These are phyloP conservation scores for Bombus waltoni DNA, from an alignment of 1,140 invertebrate species.

Conservation along the genomic window DNA sequence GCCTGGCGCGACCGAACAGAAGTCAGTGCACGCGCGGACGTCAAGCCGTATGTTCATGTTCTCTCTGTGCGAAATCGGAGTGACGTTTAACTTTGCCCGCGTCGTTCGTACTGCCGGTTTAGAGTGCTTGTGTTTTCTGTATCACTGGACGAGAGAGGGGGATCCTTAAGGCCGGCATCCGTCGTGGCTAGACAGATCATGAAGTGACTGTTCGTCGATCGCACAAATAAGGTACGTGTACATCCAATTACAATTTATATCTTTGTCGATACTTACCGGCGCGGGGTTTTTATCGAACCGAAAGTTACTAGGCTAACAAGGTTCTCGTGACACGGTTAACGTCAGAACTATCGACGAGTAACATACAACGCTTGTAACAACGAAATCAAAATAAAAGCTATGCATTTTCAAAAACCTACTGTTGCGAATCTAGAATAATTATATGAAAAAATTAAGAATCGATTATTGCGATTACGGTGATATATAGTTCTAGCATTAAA, in stretches of 20 bases:
- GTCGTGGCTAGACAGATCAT: conserved; percentile 19
- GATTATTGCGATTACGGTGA: no score
- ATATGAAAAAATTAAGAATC: not conserved
- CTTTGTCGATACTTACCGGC: not conserved
- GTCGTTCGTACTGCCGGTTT: not conserved
- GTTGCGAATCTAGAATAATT: not conserved
- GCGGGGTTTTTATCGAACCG: not conserved
- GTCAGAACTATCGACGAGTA: not conserved
- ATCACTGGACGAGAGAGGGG: not conserved
- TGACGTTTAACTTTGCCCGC: conserved; percentile 9
- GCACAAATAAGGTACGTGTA: conserved; percentile 12
- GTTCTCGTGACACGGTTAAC: not conserved
- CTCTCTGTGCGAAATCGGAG: not conserved
- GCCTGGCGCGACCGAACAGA: conserved; percentile 66
- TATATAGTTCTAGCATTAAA: not conserved
- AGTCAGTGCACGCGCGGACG: conserved; percentile 80
- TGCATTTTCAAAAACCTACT: not conserved
- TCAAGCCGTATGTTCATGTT: conserved; percentile 69
- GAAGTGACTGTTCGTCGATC: conserved; percentile 35
- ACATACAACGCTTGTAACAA: not conserved
- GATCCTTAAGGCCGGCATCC: not conserved
- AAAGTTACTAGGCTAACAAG: not conserved
- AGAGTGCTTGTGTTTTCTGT: conserved; percentile 33
- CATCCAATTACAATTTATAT: not conserved
- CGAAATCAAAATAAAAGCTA: not conserved